phyloP scores from a whole-genome alignment of 2,113 vertebrate genomes.

The Promerops cafer region DNA sequence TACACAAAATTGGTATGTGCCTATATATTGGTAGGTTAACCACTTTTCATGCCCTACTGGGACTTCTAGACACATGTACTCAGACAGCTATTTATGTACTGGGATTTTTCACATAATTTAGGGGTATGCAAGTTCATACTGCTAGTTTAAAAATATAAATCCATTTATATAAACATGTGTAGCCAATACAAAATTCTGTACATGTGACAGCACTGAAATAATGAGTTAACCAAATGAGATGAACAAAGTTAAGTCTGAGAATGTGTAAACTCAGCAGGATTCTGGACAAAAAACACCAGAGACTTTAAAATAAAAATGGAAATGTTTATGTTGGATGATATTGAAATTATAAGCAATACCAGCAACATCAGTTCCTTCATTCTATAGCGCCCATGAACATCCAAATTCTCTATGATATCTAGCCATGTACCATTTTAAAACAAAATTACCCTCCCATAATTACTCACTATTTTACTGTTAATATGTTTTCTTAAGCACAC shows the following conservation, averaged over 20 bases:
- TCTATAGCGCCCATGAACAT: not conserved
- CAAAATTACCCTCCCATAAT: not conserved
- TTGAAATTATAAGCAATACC: not conserved
- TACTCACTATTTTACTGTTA: not conserved
- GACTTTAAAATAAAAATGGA: not conserved
- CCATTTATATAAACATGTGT: not conserved
- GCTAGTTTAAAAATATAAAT: conserved; percentile 11
- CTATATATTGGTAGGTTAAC: not conserved
- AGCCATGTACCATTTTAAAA: not conserved
- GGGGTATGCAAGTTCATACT: not conserved
- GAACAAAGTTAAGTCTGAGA: not conserved
- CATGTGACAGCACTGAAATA: not conserved
- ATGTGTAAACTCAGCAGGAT: not conserved
- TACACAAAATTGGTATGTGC: conserved; percentile 30
- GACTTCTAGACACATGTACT: not conserved
- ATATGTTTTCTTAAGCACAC: not conserved
- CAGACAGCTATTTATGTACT: not conserved
- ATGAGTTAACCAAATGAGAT: not conserved
- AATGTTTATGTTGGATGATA: not conserved
- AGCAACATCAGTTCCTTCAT: not conserved
- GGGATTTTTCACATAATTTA: conserved; percentile 19
- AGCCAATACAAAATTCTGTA: not conserved
- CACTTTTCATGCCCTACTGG: not conserved
- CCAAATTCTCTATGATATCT: not conserved
- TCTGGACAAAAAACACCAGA: not conserved